phyloP scores from a whole-genome alignment of 64 coral and sea anemone genomes.

The Platygyra sinensis region DNA sequence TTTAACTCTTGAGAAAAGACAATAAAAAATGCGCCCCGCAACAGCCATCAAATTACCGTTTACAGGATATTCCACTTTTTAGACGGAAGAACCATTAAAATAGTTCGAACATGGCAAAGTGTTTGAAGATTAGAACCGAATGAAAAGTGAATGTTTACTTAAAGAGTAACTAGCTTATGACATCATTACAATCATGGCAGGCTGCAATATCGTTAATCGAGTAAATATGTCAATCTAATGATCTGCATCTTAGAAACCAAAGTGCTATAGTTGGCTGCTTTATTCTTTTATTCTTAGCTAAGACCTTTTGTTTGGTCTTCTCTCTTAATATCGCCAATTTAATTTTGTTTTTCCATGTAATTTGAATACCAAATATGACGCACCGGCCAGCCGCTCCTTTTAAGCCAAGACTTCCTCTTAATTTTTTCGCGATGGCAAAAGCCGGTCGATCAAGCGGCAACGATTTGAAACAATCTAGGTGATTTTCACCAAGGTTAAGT shows the following conservation, averaged over 20 bases:
- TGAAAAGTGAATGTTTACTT: conserved; percentile 22
- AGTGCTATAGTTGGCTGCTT: neutral
- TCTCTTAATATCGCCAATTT: neutral
- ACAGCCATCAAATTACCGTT: neutral
- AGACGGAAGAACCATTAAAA: conserved; percentile 8
- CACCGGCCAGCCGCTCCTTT: neutral
- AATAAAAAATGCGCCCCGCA: neutral
- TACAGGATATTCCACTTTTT: neutral
- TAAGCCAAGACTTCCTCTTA: neutral
- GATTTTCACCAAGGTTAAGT: neutral
- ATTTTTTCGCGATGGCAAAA: neutral
- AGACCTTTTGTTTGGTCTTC: neutral
- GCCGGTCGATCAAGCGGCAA: neutral
- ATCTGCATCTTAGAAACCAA: neutral
- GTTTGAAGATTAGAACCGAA: conserved; percentile 12
- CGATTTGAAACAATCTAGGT: neutral
- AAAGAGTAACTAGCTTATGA: conserved; percentile 6
- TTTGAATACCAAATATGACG: neutral
- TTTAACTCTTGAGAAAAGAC: neutral
- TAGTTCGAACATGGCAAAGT: neutral
- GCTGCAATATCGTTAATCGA: neutral
- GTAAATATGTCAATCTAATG: neutral
- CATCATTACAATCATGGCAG: conserved; percentile 13
- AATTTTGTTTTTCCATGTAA: neutral
- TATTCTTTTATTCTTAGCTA: neutral